Evolutionary conservation across 2,113 vertebrate genomes (phyloP).

Genomic region (Caracal caracal): DNA sequence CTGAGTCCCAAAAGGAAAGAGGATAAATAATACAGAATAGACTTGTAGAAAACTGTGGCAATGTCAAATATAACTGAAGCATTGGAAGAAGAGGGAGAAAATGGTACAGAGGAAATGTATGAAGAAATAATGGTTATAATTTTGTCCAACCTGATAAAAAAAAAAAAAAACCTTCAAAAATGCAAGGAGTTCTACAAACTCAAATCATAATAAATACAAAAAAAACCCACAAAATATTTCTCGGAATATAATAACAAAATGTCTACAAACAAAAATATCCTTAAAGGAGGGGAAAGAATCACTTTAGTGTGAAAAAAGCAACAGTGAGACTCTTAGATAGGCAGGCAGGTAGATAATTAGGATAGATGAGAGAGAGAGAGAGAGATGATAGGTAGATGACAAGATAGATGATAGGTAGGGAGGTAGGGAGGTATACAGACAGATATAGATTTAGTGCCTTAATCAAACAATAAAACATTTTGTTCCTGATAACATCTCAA

Average conservation of each 20-base stretch:
- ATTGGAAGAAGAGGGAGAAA: not conserved
- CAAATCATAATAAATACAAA: not conserved
- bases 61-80: not conserved
- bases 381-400: not conserved
- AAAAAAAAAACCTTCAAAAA: not conserved
- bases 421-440: not conserved
- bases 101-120: not conserved
- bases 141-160: not conserved
- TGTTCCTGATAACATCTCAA: not conserved
- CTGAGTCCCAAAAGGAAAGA: not conserved
- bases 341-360: not conserved
- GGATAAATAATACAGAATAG: not conserved
- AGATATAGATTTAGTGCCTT: not conserved
- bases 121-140: not conserved
- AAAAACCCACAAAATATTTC: not conserved
- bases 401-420: not conserved
- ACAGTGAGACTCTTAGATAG: not conserved
- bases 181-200: not conserved
- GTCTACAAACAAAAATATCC: not conserved
- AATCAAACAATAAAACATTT: not conserved
- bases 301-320: not conserved
- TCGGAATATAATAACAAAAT: not conserved
- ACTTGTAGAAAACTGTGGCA: not conserved
- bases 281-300: not conserved
- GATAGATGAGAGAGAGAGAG: not conserved